Conservation (phyloP, 2,797 vertebrate species). For the Peromyscus aztecus region DNA sequence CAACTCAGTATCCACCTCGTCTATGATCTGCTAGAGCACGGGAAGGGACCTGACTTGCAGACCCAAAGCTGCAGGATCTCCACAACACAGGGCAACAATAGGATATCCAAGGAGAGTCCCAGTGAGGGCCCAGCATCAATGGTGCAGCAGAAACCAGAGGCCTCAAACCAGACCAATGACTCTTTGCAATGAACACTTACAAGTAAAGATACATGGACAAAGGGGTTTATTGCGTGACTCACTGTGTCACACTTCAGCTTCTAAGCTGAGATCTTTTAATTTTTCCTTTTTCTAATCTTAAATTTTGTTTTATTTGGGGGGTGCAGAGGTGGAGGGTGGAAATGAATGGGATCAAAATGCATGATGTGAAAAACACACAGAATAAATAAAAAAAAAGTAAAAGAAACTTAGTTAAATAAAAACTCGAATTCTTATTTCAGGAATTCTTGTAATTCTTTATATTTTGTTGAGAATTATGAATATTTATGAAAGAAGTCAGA, state of each 20-base stretch:
- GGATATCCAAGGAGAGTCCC: neutral
- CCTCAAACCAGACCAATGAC: neutral
- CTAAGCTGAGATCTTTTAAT: neutral
- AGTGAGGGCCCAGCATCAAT: neutral
- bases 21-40: neutral
- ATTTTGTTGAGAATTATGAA: slow-evolving; percentile 29
- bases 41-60: neutral
- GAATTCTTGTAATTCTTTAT: slow-evolving; percentile 34
- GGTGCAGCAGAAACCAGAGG: neutral
- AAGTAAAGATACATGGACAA: neutral
- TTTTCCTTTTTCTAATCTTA: neutral
- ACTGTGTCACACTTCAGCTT: neutral
- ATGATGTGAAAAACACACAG: neutral
- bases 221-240: neutral
- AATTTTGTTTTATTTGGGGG: neutral
- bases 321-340: neutral
- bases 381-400: neutral
- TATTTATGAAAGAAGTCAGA: slow-evolving; percentile 42
- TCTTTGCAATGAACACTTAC: neutral
- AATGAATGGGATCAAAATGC: neutral
- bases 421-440: slow-evolving; percentile 31
- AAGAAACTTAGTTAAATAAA: slow-evolving; percentile 39
- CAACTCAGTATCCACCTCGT: neutral
- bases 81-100: neutral
- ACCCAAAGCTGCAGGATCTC: neutral